Conservation (phyloP, 2,797 vertebrate genomes). For the Chelonia mydas region DNA sequence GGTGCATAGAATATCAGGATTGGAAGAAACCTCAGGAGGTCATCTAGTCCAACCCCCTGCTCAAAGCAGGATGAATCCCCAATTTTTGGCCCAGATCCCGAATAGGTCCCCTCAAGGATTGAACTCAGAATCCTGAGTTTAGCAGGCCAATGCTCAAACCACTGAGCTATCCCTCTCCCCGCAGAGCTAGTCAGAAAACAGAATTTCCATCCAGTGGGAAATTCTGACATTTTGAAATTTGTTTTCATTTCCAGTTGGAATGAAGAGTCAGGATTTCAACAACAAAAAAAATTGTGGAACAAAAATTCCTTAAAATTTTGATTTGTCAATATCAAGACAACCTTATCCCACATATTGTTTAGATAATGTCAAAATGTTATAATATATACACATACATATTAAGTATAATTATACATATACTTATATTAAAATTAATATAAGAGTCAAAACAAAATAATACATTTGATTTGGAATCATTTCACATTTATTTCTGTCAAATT, state of each 20-base stretch:
- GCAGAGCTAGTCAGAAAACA: not conserved
- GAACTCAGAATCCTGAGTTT: too few relatives aligned
- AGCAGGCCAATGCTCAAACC: too few relatives aligned
- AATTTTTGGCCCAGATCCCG: too few relatives aligned
- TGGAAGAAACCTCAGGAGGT: too few relatives aligned
- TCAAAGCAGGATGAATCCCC: too few relatives aligned
- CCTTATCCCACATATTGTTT: not conserved
- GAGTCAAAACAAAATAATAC: not conserved
- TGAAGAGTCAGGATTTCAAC: not conserved
- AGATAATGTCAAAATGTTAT: not conserved
- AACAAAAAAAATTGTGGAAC: not conserved
- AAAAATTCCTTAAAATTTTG: not conserved
- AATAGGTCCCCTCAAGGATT: too few relatives aligned
- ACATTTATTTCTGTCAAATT: not conserved
- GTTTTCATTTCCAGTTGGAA: not conserved
- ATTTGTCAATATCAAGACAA: not conserved
- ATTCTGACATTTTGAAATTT: not conserved
- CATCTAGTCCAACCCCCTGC: too few relatives aligned
- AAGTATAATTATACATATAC: not conserved
- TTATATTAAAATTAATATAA: too few relatives aligned
- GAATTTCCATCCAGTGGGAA: not conserved
- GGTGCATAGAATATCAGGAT: too few relatives aligned
- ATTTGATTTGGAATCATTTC: not conserved
- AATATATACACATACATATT: not conserved
- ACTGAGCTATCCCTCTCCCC: too few relatives aligned